Evolutionary conservation across 2,797 vertebrate species (phyloP).

Genomic region (Apodemus agrarius): DNA sequence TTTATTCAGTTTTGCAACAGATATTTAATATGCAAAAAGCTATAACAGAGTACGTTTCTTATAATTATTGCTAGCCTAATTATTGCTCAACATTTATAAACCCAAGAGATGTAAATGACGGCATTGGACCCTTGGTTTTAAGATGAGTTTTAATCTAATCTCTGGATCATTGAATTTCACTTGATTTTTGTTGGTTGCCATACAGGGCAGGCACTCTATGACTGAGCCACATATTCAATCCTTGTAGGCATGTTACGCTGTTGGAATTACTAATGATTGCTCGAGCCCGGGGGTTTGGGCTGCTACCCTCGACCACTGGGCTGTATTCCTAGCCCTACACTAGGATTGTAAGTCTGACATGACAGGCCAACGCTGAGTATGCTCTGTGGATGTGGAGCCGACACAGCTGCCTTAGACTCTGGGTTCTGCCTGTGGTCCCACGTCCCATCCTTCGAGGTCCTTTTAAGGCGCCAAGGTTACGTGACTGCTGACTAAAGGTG

Average conservation of each 20-base stretch:
- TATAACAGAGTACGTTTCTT: not conserved
- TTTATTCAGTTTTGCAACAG: not conserved
- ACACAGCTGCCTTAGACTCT: not conserved
- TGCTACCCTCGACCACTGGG: not conserved
- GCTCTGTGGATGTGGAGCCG: not conserved
- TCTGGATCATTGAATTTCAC: not conserved
- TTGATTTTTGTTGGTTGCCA: not conserved
- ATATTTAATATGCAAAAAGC: not conserved
- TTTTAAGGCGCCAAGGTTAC: not conserved
- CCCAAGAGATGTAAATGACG: not conserved
- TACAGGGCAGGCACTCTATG: not conserved
- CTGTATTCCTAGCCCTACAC: not conserved
- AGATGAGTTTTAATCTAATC: not conserved
- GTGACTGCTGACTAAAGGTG: not conserved
- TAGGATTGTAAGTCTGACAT: not conserved
- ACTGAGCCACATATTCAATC: not conserved
- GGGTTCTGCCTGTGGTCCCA: not conserved
- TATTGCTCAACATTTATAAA: conserved; percentile 37
- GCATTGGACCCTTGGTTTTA: not conserved
- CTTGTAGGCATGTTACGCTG: rapidly evolving
- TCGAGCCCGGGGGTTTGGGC: not conserved
- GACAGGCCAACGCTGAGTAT: no score
- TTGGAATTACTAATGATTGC: not conserved
- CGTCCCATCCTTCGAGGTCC: no score
- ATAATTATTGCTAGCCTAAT: not conserved